phyloP scores from a whole-genome alignment of 2,888 invertebrate genomes.

The Noctua janthina region DNA sequence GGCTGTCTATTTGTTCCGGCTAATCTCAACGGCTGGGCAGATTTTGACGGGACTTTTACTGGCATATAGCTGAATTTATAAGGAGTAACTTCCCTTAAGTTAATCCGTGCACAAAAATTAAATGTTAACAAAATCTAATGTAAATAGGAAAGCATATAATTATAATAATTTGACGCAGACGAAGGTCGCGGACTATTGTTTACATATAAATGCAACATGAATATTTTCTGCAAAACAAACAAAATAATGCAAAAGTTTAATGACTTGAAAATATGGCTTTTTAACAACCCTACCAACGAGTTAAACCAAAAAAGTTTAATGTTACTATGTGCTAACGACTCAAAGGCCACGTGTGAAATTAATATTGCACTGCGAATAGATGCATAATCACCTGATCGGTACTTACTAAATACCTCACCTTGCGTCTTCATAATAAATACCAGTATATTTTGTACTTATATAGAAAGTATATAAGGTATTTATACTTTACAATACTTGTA shows the following conservation, averaged over 20 bases:
- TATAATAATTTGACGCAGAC: too few relatives aligned
- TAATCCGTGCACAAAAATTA: too few relatives aligned
- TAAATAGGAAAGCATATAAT: too few relatives aligned
- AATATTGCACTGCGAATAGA: constrained; percentile 31
- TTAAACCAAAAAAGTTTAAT: constrained; percentile 48
- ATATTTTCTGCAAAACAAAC: neutral
- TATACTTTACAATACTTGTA: neutral
- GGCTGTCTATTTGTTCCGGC: too few relatives aligned
- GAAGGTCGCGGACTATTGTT: too few relatives aligned
- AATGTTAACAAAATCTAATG: too few relatives aligned
- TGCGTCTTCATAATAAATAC: neutral
- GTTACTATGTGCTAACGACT: constrained; percentile 44
- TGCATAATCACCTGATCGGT: constrained; percentile 27
- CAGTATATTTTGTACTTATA: neutral
- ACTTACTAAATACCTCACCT: constrained; percentile 45
- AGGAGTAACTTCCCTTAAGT: too few relatives aligned
- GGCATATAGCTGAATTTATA: too few relatives aligned
- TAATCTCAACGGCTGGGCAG: too few relatives aligned
- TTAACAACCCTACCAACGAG: constrained; percentile 36
- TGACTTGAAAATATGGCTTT: neutral
- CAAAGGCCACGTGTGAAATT: constrained; percentile 28
- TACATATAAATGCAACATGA: neutral
- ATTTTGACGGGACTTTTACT: too few relatives aligned
- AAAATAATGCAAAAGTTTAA: neutral
- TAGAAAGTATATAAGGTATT: neutral